These are phyloP conservation scores for Chironomus riparius DNA, from an alignment of 2,888 invertebrate genomes.

Conservation along the genomic window DNA sequence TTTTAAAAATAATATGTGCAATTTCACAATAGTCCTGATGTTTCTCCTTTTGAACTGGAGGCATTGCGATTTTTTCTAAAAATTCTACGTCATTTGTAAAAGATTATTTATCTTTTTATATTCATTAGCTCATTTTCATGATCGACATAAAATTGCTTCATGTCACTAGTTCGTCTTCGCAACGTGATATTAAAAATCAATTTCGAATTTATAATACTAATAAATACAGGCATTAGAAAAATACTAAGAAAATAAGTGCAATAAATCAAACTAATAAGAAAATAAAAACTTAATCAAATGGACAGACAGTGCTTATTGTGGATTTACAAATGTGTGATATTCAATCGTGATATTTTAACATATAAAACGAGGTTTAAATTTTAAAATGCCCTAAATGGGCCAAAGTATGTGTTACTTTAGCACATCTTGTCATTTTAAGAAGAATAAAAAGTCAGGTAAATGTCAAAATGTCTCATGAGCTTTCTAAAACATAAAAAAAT, in stretches of 20 bases:
- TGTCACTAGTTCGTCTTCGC: background rate
- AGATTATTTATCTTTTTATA: background rate
- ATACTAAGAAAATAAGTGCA: background rate
- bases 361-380: conserved; percentile 22
- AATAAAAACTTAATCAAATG: background rate
- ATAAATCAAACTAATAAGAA: background rate
- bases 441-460: conserved; percentile 49
- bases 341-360: conserved; percentile 8
- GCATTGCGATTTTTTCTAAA: too few relatives aligned
- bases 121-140: background rate
- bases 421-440: conserved; percentile 65
- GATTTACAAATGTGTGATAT: conserved; percentile 14
- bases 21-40: too few relatives aligned
- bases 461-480: conserved; percentile 27
- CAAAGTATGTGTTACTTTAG: conserved; percentile 74
- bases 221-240: background rate
- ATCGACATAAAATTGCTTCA: background rate
- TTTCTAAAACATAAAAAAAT: background rate
- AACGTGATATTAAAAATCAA: too few relatives aligned
- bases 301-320: background rate
- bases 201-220: too few relatives aligned
- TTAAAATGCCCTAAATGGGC: conserved; percentile 50
- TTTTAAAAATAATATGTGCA: too few relatives aligned
- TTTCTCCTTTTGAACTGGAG: too few relatives aligned
- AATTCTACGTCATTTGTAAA: too few relatives aligned